A percentile compares a stretch with the other conserved stretches of the same genome.
Evolutionary conservation across 2,888 invertebrate genomes (phyloP).

Genomic region (Lasioglossum vierecki): DNA sequence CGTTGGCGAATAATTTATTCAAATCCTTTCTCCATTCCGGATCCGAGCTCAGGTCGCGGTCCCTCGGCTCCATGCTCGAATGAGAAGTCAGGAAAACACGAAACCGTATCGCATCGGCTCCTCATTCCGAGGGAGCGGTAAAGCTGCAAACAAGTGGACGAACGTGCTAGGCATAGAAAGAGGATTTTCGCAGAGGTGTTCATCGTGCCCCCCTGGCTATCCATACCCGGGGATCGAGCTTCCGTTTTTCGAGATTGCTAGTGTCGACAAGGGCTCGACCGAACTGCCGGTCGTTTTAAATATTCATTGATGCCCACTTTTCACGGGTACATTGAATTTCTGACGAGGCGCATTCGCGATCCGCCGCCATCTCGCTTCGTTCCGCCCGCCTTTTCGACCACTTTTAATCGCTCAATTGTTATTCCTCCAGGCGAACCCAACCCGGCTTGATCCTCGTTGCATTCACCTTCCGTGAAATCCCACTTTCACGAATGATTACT

Average conservation of each 20-base stretch:
- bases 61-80: conserved; percentile 21
- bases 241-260: background rate
- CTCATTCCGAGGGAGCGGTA: conserved; percentile 61
- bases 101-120: conserved; percentile 58
- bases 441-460: background rate
- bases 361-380: background rate
- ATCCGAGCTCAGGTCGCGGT: conserved; percentile 14
- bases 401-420: background rate
- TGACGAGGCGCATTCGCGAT: background rate
- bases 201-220: conserved; percentile 48
- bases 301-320: conserved; percentile 35
- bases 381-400: background rate
- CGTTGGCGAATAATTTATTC: conserved; percentile 71
- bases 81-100: conserved; percentile 50
- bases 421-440: background rate
- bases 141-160: conserved; percentile 72
- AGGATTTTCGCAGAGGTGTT: conserved; percentile 42
- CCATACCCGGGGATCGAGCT: conserved; percentile 8
- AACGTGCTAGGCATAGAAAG: conserved; percentile 68
- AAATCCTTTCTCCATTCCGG: conserved; percentile 62
- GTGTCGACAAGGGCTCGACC: background rate
- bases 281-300: conserved; percentile 41
- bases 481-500: background rate
- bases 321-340: conserved; percentile 10
- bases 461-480: background rate